These are phyloP conservation scores for Athalia rosae DNA, from an alignment of 2,888 invertebrate species.

Conservation along the genomic window DNA sequence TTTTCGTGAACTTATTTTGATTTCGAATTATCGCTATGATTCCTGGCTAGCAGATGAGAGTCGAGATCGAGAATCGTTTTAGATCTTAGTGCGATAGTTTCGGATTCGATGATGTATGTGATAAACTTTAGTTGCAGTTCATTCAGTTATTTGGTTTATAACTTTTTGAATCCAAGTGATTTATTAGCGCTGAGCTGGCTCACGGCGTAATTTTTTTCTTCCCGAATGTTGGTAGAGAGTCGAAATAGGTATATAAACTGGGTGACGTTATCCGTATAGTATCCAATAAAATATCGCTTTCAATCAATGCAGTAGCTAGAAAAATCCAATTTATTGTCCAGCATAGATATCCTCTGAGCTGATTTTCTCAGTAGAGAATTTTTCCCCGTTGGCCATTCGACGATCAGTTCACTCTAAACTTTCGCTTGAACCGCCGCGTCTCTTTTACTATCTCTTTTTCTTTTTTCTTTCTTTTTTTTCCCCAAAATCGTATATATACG, in stretches of 20 bases:
- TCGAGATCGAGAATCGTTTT: no score
- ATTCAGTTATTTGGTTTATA: neutral
- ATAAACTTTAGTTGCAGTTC: neutral
- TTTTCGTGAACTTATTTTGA: no score
- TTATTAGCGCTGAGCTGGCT: neutral
- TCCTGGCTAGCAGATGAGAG: no score
- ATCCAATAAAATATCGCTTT: slow-evolving; percentile 46
- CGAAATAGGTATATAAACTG: neutral
- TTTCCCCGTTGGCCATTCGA: slow-evolving; percentile 4
- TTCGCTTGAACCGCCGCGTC: neutral
- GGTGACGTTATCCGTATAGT: slow-evolving; percentile 26
- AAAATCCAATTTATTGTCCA: slow-evolving; percentile 45
- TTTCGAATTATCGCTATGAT: no score
- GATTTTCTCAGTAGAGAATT: slow-evolving; percentile 13
- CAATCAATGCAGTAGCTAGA: slow-evolving; percentile 36
- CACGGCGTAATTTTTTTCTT: neutral
- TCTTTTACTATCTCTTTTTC: neutral
- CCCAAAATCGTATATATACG: no score
- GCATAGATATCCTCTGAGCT: slow-evolving; percentile 21
- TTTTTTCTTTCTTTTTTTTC: neutral
- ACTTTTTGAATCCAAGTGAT: no score
- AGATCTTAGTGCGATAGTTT: no score
- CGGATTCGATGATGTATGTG: neutral
- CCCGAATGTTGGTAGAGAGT: neutral
- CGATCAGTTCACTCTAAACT: slow-evolving; percentile 10